Conservation (phyloP, 2,797 vertebrate genomes). For the Lates japonicus region DNA sequence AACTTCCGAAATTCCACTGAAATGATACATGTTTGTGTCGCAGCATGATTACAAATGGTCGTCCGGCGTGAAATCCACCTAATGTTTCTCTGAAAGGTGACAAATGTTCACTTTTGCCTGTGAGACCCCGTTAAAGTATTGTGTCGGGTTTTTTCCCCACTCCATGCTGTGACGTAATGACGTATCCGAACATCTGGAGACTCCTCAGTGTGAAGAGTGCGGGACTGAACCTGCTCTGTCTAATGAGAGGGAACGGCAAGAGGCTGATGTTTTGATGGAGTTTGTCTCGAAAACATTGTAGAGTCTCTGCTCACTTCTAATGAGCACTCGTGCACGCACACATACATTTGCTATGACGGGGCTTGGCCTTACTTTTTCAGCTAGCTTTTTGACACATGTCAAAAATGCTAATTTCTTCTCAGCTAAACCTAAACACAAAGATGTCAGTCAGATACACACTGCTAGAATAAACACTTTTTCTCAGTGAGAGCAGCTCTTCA, state of each 20-base stretch:
- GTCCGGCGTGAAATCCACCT: conserved; percentile 36
- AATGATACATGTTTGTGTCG: conserved; percentile 6
- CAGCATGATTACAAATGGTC: conserved; percentile 7
- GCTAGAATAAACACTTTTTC: not conserved
- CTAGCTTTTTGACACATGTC: too few species aligned
- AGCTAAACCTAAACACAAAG: not conserved
- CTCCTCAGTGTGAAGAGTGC: conserved; percentile 22
- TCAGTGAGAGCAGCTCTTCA: too few species aligned
- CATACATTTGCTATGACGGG: not conserved
- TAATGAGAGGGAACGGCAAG: conserved; percentile 38
- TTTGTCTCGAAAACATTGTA: conserved; percentile 7
- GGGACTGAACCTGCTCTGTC: conserved; percentile 34
- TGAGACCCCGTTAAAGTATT: too few species aligned
- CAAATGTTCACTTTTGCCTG: conserved; percentile 26
- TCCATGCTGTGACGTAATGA: too few species aligned
- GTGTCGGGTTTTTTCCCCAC: not conserved
- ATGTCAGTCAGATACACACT: too few species aligned
- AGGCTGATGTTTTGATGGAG: conserved; percentile 20
- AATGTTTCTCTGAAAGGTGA: conserved; percentile 43
- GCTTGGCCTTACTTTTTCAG: too few species aligned
- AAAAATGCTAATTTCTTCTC: not conserved
- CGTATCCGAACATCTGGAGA: too few species aligned
- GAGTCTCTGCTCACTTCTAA: not conserved
- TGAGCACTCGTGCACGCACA: not conserved
- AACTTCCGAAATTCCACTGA: too few species aligned